Evolutionary conservation across 2,113 vertebrate genomes (phyloP).

Genomic region (Mesitornis unicolor): DNA sequence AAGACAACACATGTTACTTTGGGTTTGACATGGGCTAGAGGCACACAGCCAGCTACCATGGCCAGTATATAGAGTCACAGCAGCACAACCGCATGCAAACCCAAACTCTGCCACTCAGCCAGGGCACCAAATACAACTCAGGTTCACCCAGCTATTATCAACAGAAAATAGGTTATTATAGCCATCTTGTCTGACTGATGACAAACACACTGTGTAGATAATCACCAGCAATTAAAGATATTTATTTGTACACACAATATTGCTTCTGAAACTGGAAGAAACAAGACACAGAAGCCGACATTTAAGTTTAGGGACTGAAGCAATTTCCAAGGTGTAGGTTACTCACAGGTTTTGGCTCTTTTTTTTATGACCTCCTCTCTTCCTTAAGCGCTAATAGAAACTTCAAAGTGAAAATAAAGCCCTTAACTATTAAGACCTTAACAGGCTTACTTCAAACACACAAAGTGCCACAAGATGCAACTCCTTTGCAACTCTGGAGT

Average conservation of each 20-base stretch:
- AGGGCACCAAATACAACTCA: neutral
- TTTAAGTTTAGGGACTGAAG: neutral
- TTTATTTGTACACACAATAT: neutral
- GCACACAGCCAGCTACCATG: neutral
- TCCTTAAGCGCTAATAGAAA: neutral
- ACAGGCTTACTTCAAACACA: neutral
- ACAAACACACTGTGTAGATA: neutral
- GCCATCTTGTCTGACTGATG: neutral
- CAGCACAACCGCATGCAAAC: neutral
- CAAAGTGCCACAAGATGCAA: neutral
- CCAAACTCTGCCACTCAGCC: neutral
- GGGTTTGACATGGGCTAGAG: neutral
- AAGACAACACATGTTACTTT: neutral
- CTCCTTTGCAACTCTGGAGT: neutral
- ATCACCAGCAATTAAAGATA: neutral
- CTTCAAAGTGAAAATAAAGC: slow-evolving; percentile 15
- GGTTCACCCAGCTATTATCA: neutral
- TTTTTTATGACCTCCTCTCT: neutral
- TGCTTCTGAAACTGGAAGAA: neutral
- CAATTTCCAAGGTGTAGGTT: neutral
- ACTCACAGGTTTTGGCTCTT: neutral
- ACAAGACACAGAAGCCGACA: neutral
- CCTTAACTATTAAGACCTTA: neutral
- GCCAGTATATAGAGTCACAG: neutral
- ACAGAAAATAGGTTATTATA: neutral